Evolutionary conservation across 2,888 invertebrate genomes (phyloP).

Genomic region (Xylota sylvarum): DNA sequence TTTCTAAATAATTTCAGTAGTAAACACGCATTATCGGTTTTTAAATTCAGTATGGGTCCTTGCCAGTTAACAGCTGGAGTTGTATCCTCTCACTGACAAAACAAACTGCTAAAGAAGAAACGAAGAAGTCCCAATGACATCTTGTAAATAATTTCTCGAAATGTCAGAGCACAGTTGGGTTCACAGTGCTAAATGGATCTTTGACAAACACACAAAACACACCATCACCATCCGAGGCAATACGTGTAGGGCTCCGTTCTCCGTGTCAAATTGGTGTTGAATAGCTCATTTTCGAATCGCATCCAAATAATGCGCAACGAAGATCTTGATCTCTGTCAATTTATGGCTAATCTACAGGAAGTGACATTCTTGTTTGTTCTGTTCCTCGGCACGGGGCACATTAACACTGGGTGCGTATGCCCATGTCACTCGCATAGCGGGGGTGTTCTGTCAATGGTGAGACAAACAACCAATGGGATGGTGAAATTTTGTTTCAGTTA

Average conservation of each 20-base stretch:
- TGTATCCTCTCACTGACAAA: constrained; percentile 50
- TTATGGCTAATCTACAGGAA: constrained; percentile 73
- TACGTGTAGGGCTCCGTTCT: constrained; percentile 44
- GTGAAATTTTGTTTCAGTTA: constrained; percentile 21
- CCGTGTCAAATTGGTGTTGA: constrained; percentile 74
- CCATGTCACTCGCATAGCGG: constrained; percentile 52
- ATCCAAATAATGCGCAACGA: constrained; percentile 73
- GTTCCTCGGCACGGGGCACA: constrained; percentile 71
- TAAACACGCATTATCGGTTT: constrained; percentile 76
- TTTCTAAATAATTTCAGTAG: constrained; percentile 75
- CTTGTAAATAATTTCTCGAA: constrained; percentile 62
- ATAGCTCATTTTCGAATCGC: constrained; percentile 68
- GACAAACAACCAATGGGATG: constrained; percentile 11
- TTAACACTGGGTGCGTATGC: constrained; percentile 36
- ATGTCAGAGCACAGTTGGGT: constrained; percentile 69
- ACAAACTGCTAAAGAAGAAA: constrained; percentile 55
- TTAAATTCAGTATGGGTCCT: constrained; percentile 42
- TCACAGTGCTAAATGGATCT: constrained; percentile 69
- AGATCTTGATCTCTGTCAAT: constrained; percentile 64
- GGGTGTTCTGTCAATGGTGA: constrained; percentile 26
- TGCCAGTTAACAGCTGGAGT: constrained; percentile 67
- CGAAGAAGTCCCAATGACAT: constrained; percentile 60
- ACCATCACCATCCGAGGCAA: constrained; percentile 55
- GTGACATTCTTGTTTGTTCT: constrained; percentile 69
- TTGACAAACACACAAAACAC: constrained; percentile 50